Conservation (phyloP, 2,888 invertebrate species). For the Amaurobius ferox region DNA sequence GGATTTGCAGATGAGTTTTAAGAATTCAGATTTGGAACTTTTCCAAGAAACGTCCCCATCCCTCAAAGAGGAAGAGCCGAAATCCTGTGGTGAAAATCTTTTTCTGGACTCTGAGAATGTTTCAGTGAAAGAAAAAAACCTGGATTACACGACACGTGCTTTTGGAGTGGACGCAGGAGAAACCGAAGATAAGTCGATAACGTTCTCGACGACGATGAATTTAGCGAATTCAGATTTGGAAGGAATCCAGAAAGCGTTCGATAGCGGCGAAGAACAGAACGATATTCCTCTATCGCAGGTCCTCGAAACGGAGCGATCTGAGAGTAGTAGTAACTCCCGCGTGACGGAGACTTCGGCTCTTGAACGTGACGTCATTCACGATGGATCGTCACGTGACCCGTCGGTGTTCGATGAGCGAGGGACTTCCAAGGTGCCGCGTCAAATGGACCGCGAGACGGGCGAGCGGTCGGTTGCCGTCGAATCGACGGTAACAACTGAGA, state of each 20-base stretch:
- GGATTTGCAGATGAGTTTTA: too few relatives aligned
- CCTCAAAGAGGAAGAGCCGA: background rate
- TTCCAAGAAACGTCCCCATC: background rate
- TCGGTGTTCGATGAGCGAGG: conserved; percentile 31
- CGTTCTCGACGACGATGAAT: background rate
- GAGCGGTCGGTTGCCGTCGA: conserved; percentile 45
- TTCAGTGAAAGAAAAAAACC: background rate
- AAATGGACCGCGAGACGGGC: conserved; percentile 56
- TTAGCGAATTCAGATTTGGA: conserved; percentile 38
- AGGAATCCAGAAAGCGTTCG: conserved; percentile 29
- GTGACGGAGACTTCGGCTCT: conserved; percentile 27
- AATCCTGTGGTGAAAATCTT: background rate
- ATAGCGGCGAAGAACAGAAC: conserved; percentile 22
- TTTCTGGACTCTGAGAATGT: background rate
- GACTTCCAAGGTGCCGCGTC: conserved; percentile 18
- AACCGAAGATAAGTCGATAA: background rate
- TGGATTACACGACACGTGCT: background rate
- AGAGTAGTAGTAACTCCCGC: conserved; percentile 25
- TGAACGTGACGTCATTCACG: conserved; percentile 49
- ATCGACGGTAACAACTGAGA: conserved; percentile 47
- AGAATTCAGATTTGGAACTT: background rate
- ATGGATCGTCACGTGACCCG: conserved; percentile 15
- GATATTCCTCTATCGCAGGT: conserved; percentile 3
- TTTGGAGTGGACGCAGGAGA: background rate
- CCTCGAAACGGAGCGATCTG: conserved; percentile 22